Percentiles rank a stretch among this genome's conserved stretches.
Evolutionary conservation across 2,888 invertebrate species (phyloP).

Genomic region (Chloroclystis v-ata): DNA sequence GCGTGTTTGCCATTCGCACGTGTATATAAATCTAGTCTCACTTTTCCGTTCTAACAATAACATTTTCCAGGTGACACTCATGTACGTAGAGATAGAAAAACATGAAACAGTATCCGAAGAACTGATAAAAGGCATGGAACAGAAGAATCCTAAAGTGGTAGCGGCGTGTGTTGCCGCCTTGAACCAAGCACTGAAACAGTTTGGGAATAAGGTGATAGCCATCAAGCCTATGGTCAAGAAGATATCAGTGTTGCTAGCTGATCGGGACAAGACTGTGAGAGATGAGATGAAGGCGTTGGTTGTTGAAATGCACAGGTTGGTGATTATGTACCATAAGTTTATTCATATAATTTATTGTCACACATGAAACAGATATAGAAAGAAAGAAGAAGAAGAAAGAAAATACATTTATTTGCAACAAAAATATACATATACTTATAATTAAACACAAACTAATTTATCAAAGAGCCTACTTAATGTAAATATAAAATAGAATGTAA

Average conservation of each 20-base stretch:
- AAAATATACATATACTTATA: no score
- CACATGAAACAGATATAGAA: no score
- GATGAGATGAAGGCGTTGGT: conserved; percentile 94
- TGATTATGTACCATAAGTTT: no score
- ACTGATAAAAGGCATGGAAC: conserved; percentile 93
- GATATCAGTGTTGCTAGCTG: conserved; percentile 88
- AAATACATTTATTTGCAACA: no score
- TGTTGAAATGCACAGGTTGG: conserved; percentile 92
- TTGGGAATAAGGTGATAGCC: conserved; percentile 93
- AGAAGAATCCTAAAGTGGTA: conserved; percentile 97
- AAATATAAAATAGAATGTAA: no score
- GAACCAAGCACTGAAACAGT: conserved; percentile 89
- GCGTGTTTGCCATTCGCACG: no score
- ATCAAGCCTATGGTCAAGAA: conserved; percentile 94
- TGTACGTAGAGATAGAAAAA: conserved; percentile 98
- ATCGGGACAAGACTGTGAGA: conserved; percentile 93
- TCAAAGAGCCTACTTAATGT: no score
- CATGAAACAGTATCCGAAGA: conserved; percentile 94
- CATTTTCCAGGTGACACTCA: conserved; percentile 84
- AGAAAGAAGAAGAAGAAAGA: no score
- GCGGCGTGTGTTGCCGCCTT: conserved; percentile 88
- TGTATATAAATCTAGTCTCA: no score
- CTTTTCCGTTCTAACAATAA: neutral
- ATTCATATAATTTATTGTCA: no score
- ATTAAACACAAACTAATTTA: no score